phyloP scores from a whole-genome alignment of 2,113 vertebrate species.

The Sula dactylatra region DNA sequence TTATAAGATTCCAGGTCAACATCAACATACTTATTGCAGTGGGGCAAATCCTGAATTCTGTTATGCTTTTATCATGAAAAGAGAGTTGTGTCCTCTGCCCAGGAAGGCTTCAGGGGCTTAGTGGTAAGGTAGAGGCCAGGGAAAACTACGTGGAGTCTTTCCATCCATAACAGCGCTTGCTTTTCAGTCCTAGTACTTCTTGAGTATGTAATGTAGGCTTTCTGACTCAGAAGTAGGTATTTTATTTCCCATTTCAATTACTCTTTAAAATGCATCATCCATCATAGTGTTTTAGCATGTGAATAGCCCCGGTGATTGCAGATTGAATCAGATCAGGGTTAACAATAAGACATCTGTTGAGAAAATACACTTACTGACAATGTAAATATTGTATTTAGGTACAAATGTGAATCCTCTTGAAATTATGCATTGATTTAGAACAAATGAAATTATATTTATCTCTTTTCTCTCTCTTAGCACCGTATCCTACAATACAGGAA shows the following conservation, averaged over 20 bases:
- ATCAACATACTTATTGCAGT: background rate
- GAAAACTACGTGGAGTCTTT: background rate
- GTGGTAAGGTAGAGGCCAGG: background rate
- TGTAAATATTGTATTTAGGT: background rate
- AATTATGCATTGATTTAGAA: background rate
- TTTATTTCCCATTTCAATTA: background rate
- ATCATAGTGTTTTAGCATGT: background rate
- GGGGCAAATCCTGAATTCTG: background rate
- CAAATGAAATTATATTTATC: background rate
- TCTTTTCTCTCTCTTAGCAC: background rate
- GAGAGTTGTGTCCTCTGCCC: background rate
- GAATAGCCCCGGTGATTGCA: background rate
- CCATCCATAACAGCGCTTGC: background rate
- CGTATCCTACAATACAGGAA: background rate
- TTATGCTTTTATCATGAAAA: background rate
- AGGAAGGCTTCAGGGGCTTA: background rate
- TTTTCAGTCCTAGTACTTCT: background rate
- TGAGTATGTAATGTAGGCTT: background rate
- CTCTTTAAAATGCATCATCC: background rate
- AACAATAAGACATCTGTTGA: background rate
- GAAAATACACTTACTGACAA: background rate
- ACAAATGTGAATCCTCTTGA: background rate
- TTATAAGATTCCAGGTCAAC: background rate
- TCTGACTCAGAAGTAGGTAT: background rate
- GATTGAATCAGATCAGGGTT: background rate